Base-by-base conservation (phyloP, 2,888 invertebrate species). In the Tineola bisselliella region DNA sequence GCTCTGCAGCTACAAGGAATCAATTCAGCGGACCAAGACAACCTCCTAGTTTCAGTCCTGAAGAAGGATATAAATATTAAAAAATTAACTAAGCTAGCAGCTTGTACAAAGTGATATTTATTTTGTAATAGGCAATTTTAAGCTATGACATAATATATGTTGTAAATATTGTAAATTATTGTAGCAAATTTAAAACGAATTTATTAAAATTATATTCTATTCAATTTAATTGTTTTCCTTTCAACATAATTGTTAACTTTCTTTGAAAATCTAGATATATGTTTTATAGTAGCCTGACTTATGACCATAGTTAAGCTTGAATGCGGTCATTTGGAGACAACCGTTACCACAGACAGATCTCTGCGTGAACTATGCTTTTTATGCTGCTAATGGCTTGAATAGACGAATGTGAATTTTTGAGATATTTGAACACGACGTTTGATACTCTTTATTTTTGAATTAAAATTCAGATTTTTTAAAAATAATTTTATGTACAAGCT, bases 61-160 rank as follows among this genome's bases (percentile, higher is more conserved):
- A 84, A 64, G 84, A 84, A 68, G 87, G 87, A 60, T 87, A 87
- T 70, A 84, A 79, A 64, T 87, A 87, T 69, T 86, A 74, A 25
- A 18, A 31, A 56, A 25, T 56, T 10, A 25, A 6, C 25, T 25
- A 25, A 25, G 4, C 4, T 10, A 56, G n/a, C n/a, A 31, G 58
- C 25, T 54, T 58, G 58, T 31, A 58, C 58, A 33, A 31, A 31
- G 58, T 33, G 31, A 58, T 56, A 56, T 58, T 58, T 58, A 54
- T 58, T 33, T 58, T 58, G 33, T 58, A 58, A 58, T 58, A 33
- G 33, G 58, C 58, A 58, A 58, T 17, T 13, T 15, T 15, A 8
- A 38, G 18, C 17, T 56, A 25, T 19, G 56, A 56, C 56, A 56
- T 17, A 48, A 58, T 25, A 33, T 19, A 5, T 58, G 31, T 58